Base-by-base conservation (phyloP, 2,888 invertebrate species). In the Diadromus collaris region DNA sequence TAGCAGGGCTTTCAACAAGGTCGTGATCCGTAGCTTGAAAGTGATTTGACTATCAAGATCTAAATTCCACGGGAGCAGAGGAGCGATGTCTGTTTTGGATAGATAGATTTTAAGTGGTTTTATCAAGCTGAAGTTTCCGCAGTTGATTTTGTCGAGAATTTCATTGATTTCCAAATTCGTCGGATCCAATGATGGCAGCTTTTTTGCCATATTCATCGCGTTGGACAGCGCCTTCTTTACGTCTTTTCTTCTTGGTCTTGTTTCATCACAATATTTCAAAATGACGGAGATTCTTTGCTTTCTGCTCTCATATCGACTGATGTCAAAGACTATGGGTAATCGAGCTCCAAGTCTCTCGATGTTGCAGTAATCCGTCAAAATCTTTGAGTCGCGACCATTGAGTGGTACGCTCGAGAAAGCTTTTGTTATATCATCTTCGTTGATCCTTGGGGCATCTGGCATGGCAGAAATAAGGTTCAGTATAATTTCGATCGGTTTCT, bases 241-340 rank as follows among this genome's bases (percentile, higher is more conserved):
- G 16, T 38, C 38, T 16, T 78, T 1, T 13, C 64, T 32, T 19
- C 4, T 13, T 16, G 61, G 48, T 46, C 76, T 61, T 16, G 68
- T 41, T 54, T 54, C 54, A 3, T 27, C 13, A 27, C 54, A 54
- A 27, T 27, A 27, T 54, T 54, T 21, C 16, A 54, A 24, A 10
- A 54, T 1, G 6, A 54, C 24, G 24, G 21, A 54, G 2, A 54
- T 24, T 27, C 21, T n/a, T 13, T 13, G 41, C 29, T 76, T 61
- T 19, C 76, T 38, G 19, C 56, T 54, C 6, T 34, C 21, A 34
- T 29, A 9, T 5, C 13, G 21, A 46, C 27, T 51, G 44, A 79
- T 32, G 32, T 79, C 32, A 51, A 78, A 78, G 13, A 56, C 6
- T 46, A 78, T 68, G 6, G 78, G 78, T 63, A 79, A 24, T 19